Percentiles rank a stretch among this genome's conserved stretches.
These are phyloP conservation scores for Archivesica marissinica DNA, from an alignment of 1,140 invertebrate genomes.

Conservation along the genomic window DNA sequence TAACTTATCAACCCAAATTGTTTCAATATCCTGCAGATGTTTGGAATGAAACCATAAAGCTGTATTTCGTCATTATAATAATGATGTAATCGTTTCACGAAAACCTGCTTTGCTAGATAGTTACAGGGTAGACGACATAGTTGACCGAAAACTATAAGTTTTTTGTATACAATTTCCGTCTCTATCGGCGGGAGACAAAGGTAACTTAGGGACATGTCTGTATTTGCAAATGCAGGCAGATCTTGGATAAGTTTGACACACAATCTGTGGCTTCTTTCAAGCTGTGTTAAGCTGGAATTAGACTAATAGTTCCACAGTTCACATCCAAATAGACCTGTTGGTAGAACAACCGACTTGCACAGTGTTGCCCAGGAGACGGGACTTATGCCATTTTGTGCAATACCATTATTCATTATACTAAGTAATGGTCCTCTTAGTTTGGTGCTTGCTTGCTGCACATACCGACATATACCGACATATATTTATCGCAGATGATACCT, in stretches of 20 bases:
- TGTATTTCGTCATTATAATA: background rate
- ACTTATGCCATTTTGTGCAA: background rate
- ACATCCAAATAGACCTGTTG: background rate
- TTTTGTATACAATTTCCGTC: too few relatives aligned
- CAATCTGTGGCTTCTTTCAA: background rate
- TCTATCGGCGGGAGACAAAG: background rate
- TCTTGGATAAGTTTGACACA: background rate
- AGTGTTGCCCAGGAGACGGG: background rate
- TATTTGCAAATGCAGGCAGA: background rate
- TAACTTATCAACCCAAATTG: background rate
- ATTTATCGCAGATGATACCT: background rate
- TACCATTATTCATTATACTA: background rate
- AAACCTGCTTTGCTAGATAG: conserved; percentile 4
- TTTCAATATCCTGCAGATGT: background rate
- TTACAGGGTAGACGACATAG: background rate
- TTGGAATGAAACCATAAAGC: background rate
- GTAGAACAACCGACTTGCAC: too few relatives aligned
- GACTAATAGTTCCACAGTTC: background rate
- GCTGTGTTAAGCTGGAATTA: background rate
- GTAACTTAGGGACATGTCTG: background rate
- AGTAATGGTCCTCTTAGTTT: background rate
- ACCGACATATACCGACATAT: too few relatives aligned
- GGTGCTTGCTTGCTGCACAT: background rate
- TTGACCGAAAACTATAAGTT: background rate
- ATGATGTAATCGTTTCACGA: background rate